Conservation (phyloP, 2,113 vertebrate genomes). For the Daphoenositta chrysoptera region DNA sequence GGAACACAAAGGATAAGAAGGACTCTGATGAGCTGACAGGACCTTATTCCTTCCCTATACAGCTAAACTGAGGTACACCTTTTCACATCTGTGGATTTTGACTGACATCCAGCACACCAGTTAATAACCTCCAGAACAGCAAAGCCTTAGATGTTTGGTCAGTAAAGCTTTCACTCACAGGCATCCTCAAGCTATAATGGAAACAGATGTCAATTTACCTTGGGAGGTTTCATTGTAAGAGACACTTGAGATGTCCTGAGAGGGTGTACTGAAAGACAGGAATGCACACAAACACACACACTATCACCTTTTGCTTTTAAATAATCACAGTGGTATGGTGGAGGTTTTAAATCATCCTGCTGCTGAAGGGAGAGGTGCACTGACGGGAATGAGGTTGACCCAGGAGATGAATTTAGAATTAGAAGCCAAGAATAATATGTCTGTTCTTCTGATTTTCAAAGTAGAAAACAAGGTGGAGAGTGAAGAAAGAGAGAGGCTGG, state of each 20-base stretch:
- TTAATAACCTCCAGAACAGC: background rate
- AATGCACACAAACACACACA: background rate
- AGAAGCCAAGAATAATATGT: conserved; percentile 21
- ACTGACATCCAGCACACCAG: background rate
- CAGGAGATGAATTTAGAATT: conserved; percentile 9
- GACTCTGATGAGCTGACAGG: background rate
- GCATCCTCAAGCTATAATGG: background rate
- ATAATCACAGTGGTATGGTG: background rate
- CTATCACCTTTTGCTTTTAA: background rate
- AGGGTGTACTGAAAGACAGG: background rate
- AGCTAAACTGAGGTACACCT: background rate
- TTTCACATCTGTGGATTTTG: background rate
- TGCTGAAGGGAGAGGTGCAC: conserved; percentile 26
- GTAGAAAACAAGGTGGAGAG: conserved; percentile 53
- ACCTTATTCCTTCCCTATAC: background rate
- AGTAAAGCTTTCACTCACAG: background rate
- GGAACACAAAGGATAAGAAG: background rate
- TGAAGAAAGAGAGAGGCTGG: conserved; percentile 47
- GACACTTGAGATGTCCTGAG: background rate
- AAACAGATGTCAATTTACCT: background rate
- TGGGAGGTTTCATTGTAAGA: background rate
- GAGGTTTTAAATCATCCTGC: background rate
- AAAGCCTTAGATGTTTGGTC: background rate
- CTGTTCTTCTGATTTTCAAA: conserved; percentile 52
- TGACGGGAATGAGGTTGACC: background rate